A percentile compares a stretch with the other conserved stretches of the same genome.
Conservation (phyloP, 2,797 vertebrate genomes). For the Lepilemur ruficaudatus region DNA sequence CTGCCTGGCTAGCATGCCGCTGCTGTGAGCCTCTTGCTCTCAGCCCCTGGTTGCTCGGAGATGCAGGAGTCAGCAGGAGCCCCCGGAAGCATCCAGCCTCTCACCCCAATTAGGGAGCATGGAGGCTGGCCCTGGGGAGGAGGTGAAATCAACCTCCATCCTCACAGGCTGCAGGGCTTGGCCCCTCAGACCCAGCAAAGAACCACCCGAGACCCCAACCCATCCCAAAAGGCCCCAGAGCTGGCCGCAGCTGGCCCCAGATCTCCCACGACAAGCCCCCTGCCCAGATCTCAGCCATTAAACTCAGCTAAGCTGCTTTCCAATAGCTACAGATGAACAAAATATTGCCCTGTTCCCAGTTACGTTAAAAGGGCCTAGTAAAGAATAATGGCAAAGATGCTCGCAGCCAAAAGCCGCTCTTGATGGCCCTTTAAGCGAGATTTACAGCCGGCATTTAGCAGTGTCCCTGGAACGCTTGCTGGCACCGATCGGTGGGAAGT, state of each 20-base stretch:
- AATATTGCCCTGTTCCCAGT: slow-evolving; percentile 81
- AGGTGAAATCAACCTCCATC: background rate
- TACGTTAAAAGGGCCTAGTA: slow-evolving; percentile 82
- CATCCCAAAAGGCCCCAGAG: background rate
- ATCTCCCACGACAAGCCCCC: background rate
- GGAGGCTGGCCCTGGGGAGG: background rate
- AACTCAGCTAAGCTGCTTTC: slow-evolving; percentile 57
- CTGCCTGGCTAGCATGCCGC: background rate
- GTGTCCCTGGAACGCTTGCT: slow-evolving; percentile 82
- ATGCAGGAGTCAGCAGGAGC: background rate
- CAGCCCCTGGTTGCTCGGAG: rapidly evolving
- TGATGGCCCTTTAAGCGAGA: slow-evolving; percentile 83
- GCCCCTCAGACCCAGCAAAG: background rate
- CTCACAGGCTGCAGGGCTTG: background rate
- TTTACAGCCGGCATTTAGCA: slow-evolving; percentile 85
- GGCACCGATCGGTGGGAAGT: slow-evolving; percentile 78
- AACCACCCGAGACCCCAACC: background rate
- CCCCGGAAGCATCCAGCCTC: background rate
- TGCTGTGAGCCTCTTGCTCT: background rate
- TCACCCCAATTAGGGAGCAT: background rate
- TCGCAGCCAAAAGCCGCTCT: slow-evolving; percentile 83
- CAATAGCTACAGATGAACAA: slow-evolving; percentile 79
- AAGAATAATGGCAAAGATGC: slow-evolving; percentile 83
- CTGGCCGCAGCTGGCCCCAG: background rate
- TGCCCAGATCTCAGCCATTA: slow-evolving; percentile 36